phyloP scores from a whole-genome alignment of 2,888 invertebrate genomes.

The Andrena hattorfiana region DNA sequence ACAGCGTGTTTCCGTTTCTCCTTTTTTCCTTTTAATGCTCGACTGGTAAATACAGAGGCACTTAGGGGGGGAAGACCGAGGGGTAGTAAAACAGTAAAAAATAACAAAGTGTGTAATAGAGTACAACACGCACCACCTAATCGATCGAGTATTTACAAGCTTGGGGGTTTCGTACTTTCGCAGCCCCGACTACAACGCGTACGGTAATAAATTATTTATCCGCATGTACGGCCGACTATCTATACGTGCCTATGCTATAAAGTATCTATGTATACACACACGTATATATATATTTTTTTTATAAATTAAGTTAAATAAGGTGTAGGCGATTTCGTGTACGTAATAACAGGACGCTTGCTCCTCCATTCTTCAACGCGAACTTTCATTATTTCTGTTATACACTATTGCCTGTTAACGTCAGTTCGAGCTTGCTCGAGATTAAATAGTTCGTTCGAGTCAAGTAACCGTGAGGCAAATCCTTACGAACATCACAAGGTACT shows the following conservation, averaged over 20 bases:
- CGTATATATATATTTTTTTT: conserved; percentile 36
- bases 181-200: conserved; percentile 38
- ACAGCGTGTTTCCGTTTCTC: conserved; percentile 18
- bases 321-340: conserved; percentile 14
- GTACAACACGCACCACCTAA: conserved; percentile 49
- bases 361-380: background rate
- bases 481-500: background rate
- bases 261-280: conserved; percentile 10
- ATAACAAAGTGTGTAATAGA: conserved; percentile 33
- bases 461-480: conserved; percentile 2
- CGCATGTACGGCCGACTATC: conserved; percentile 26
- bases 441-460: background rate
- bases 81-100: conserved; percentile 22
- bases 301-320: conserved; percentile 70
- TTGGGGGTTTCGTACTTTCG: conserved; percentile 35
- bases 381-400: background rate
- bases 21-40: conserved; percentile 56
- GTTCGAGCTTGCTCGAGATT: conserved; percentile 4
- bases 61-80: background rate
- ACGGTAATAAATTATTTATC: conserved; percentile 65
- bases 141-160: conserved; percentile 68
- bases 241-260: conserved; percentile 4
- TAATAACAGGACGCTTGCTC: conserved; percentile 5
- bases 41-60: conserved; percentile 44
- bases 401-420: background rate